These are phyloP conservation scores for Ellobium chinense DNA, from an alignment of 2,888 invertebrate genomes.

Conservation along the genomic window DNA sequence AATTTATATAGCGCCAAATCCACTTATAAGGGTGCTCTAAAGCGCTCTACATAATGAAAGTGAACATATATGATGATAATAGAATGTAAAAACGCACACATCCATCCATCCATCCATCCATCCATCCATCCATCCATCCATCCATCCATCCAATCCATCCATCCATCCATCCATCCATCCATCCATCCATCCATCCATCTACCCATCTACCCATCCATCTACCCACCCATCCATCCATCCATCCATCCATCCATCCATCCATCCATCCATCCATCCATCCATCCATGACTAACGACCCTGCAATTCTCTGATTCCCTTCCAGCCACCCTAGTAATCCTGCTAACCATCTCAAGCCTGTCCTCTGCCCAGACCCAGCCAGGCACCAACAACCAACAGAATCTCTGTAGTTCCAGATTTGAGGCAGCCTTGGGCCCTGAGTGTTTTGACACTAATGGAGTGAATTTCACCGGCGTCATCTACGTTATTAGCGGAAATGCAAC, in stretches of 20 bases:
- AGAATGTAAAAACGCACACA: too few relatives aligned
- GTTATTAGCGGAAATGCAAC: constrained; percentile 46
- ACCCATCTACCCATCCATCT: too few relatives aligned
- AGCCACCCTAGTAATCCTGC: neutral
- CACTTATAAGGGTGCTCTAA: too few relatives aligned
- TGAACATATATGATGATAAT: too few relatives aligned
- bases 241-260: too few relatives aligned
- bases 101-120: too few relatives aligned
- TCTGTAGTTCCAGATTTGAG: constrained; percentile 43
- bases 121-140: neutral
- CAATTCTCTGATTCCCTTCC: too few relatives aligned
- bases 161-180: neutral
- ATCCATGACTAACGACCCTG: too few relatives aligned
- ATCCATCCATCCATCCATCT: neutral
- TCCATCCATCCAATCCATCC: neutral
- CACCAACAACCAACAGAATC: neutral
- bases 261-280: too few relatives aligned
- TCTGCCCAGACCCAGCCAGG: neutral
- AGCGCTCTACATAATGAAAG: too few relatives aligned
- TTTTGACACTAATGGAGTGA: constrained; percentile 40
- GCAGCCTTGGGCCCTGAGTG: constrained; percentile 37
- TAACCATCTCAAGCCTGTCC: neutral
- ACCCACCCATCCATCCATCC: too few relatives aligned
- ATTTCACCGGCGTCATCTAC: constrained; percentile 48
- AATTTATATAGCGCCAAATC: too few relatives aligned